Evolutionary conservation across 2,113 vertebrate species (phyloP).

Genomic region (Dendropsophus ebraccatus): DNA sequence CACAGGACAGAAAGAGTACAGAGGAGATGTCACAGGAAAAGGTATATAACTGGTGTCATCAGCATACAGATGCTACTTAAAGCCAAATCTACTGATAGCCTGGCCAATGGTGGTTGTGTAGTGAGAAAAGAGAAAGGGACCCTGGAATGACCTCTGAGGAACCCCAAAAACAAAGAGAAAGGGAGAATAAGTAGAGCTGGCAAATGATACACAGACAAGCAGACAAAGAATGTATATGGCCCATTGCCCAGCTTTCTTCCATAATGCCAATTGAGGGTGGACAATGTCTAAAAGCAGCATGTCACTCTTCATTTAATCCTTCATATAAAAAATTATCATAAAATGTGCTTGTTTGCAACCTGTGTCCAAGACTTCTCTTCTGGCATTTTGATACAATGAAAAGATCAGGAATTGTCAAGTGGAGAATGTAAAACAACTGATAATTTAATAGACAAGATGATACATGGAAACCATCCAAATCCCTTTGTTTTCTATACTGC

Average conservation of each 20-base stretch:
- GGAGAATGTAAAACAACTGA: background rate
- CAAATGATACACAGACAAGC: too few species aligned
- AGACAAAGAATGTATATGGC: background rate
- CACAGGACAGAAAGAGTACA: too few species aligned
- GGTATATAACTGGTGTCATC: too few species aligned
- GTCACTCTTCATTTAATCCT: background rate
- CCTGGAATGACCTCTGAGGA: too few species aligned
- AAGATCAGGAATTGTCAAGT: background rate
- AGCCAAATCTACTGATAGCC: too few species aligned
- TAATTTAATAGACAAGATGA: background rate
- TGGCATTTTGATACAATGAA: background rate
- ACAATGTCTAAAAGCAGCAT: background rate
- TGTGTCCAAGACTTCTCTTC: conserved; percentile 10
- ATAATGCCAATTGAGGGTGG: background rate
- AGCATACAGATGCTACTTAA: too few species aligned
- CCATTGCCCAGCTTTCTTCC: background rate
- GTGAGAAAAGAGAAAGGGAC: too few species aligned
- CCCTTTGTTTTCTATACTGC: background rate
- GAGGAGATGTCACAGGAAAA: too few species aligned
- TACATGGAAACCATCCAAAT: background rate
- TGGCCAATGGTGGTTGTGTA: too few species aligned
- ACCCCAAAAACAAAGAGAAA: too few species aligned
- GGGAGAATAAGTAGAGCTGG: too few species aligned
- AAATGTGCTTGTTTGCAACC: background rate
- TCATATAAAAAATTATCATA: background rate